These are phyloP conservation scores for Vimba vimba DNA, from an alignment of 2,113 vertebrate species.

Conservation along the genomic window DNA sequence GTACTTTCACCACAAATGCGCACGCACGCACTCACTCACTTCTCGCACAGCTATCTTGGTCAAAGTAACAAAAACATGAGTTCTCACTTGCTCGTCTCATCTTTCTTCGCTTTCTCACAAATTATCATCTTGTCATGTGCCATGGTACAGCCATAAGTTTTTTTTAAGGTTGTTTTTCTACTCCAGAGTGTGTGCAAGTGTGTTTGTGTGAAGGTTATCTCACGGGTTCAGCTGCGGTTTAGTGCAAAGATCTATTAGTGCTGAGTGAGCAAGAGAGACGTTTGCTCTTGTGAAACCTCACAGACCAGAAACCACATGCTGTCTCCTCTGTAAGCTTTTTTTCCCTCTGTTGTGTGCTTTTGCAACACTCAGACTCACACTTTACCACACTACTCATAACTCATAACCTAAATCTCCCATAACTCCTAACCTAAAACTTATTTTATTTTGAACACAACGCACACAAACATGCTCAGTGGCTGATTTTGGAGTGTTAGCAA, in stretches of 20 bases:
- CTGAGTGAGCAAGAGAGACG: constrained; percentile 76
- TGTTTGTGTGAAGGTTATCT: constrained; percentile 64
- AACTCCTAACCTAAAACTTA: neutral
- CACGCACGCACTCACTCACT: neutral
- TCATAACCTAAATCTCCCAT: constrained; percentile 1
- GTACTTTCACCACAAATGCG: constrained; percentile 45
- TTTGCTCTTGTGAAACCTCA: constrained; percentile 71
- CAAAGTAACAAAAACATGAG: constrained; percentile 3
- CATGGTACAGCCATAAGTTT: constrained; percentile 51
- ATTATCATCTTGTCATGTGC: constrained; percentile 18
- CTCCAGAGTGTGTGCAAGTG: constrained; percentile 34
- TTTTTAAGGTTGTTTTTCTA: constrained; percentile 53
- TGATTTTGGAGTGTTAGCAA: neutral
- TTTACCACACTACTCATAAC: constrained; percentile 16
- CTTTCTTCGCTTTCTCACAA: constrained; percentile 31
- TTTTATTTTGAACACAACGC: neutral
- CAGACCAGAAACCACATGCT: constrained; percentile 78
- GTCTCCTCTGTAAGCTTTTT: constrained; percentile 63
- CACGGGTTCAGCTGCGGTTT: constrained; percentile 72
- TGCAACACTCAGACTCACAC: neutral
- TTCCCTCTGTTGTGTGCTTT: constrained; percentile 26
- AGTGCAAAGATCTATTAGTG: constrained; percentile 69
- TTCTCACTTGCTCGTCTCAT: neutral
- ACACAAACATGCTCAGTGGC: neutral
- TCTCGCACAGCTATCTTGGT: constrained; percentile 2